A percentile compares a stretch with the other conserved stretches of the same genome.
These are phyloP conservation scores for Halisarca cf. caerulea DNA, from an alignment of 37 sponge, comb jelly and placozoan genomes.

Conservation along the genomic window DNA sequence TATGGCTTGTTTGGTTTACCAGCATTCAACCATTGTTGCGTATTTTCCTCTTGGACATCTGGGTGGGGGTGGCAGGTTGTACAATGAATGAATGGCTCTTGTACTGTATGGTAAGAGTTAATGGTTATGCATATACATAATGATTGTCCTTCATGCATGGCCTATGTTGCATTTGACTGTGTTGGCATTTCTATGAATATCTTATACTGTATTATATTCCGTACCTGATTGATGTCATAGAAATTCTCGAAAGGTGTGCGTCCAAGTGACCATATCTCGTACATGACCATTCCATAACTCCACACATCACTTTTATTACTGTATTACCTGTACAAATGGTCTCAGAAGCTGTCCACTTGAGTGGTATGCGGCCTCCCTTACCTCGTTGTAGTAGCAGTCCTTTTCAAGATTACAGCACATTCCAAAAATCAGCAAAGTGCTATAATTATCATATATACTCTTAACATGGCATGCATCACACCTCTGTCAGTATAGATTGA, in stretches of 20 bases:
- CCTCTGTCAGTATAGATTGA: too few relatives aligned
- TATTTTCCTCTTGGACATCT: slow-evolving; percentile 4
- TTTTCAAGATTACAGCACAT: not conserved
- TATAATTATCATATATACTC: not conserved
- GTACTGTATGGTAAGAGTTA: not conserved
- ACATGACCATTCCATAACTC: slow-evolving; percentile 23
- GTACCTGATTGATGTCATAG: not conserved
- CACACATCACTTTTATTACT: slow-evolving; percentile 12
- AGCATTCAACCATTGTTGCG: not conserved
- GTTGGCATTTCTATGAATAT: too few relatives aligned
- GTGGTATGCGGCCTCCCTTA: not conserved
- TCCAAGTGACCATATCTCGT: slow-evolving; percentile 21
- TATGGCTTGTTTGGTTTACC: slow-evolving; percentile 3
- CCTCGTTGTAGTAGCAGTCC: not conserved
- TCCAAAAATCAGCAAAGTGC: slow-evolving; percentile 10
- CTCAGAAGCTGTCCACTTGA: slow-evolving; percentile 17
- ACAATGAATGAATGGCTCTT: not conserved
- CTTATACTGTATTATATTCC: too few relatives aligned
- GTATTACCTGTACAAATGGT: not conserved
- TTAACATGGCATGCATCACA: too few relatives aligned
- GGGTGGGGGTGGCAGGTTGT: slow-evolving; percentile 18
- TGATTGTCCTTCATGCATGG: too few relatives aligned
- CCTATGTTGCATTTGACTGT: too few relatives aligned
- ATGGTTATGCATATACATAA: too few relatives aligned
- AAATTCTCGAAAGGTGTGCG: not conserved